These are phyloP conservation scores for Magallana gigas DNA, from an alignment of 1,140 invertebrate genomes.

Conservation along the genomic window DNA sequence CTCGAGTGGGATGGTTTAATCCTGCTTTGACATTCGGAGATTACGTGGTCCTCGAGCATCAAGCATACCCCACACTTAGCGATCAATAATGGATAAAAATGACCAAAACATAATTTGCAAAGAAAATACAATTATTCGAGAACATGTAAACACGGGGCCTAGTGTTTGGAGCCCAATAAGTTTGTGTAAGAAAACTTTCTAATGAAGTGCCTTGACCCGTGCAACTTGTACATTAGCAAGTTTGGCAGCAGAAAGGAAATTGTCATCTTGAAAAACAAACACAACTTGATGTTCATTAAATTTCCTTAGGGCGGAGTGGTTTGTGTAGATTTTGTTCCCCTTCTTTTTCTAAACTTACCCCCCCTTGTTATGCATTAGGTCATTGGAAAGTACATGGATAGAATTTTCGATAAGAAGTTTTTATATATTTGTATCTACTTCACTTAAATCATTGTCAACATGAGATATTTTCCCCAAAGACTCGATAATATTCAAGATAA, in stretches of 20 bases:
- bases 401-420: not conserved
- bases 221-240: constrained; percentile 24
- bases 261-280: constrained; percentile 38
- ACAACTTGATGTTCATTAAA: constrained; percentile 32
- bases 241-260: constrained; percentile 16
- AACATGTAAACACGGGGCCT: constrained; percentile 2
- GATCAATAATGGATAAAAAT: constrained; percentile 38
- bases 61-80: not conserved
- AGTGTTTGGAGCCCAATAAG: not conserved
- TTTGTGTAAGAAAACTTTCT: constrained; percentile 31
- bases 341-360: not conserved
- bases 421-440: not conserved
- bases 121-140: constrained; percentile 25
- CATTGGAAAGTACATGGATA: not conserved
- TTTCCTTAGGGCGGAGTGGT: not conserved
- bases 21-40: not conserved
- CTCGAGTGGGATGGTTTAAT: constrained; percentile 4
- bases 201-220: constrained; percentile 24
- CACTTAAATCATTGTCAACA: not conserved
- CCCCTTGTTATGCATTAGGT: not conserved
- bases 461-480: not conserved
- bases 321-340: not conserved
- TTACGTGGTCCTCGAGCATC: not conserved
- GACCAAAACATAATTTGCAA: constrained; percentile 33
- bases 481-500: too few species aligned